phyloP scores from a whole-genome alignment of 2,113 vertebrate species.

The Taurulus bubalis region DNA sequence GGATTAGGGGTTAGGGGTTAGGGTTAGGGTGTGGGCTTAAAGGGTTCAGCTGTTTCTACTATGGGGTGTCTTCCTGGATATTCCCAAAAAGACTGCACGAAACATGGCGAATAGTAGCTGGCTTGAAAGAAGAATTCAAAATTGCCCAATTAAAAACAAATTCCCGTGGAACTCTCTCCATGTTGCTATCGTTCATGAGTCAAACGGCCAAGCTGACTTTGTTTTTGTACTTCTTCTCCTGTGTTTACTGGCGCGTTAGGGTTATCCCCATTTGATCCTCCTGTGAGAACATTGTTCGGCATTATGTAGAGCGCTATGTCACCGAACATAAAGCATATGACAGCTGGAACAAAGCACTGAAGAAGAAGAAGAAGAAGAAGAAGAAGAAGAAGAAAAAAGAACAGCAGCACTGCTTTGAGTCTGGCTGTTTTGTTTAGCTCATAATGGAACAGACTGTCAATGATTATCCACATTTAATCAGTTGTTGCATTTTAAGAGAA shows the following conservation, averaged over 20 bases:
- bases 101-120: not conserved
- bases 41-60: too few relatives aligned
- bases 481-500: not conserved
- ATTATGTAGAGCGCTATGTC: constrained; percentile 15
- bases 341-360: constrained; percentile 18
- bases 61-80: not conserved
- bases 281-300: constrained; percentile 32
- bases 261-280: not conserved
- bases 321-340: constrained; percentile 26
- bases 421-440: constrained; percentile 11
- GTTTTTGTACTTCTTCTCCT: not conserved
- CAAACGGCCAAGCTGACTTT: not conserved
- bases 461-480: not conserved
- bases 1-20: too few relatives aligned
- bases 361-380: too few relatives aligned
- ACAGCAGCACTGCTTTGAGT: constrained; percentile 25
- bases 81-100: not conserved
- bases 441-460: not conserved
- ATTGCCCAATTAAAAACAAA: too few relatives aligned
- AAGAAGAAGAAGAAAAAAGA: not conserved
- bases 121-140: not conserved
- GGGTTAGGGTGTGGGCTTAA: too few relatives aligned
- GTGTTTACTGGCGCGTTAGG: not conserved
- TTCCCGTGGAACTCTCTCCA: not conserved
- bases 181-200: not conserved